Base-by-base conservation (phyloP, 2,888 invertebrate species). In the Bembecia ichneumoniformis region DNA sequence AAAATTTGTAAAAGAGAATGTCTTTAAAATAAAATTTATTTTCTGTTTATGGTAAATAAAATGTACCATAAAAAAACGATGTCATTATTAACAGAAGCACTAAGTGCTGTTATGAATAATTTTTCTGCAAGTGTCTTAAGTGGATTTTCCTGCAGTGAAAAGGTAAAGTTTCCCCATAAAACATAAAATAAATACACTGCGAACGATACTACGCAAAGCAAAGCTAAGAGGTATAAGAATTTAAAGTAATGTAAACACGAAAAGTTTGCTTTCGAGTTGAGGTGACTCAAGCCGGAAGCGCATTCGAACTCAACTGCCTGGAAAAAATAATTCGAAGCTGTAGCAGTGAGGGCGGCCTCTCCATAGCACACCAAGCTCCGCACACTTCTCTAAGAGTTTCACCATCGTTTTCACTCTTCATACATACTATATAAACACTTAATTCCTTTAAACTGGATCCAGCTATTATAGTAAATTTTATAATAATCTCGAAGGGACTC, bases 261-360 rank as follows among this genome's bases (percentile, higher is more conserved):
- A 79, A 80, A 81, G 78, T 83, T 82, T 79, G 82, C 82, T 79
- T 80, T 81, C 74, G 72, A 82, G 80, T 81, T 81, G 74, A 72
- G 64, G 77, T 72, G 79, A 76, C 82, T 80, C 74, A 68, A 79
- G 80, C 72, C 67, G 76, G 82, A 74, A 81, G 74, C 78, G 79
- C 77, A 83, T 86, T 87, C 80, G 77, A 72, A 79, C 70, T 84
- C 84, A 86, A 83, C 83, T 84, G 80, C 72, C 66, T 82, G 84
- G 84, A 87, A 86, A 82, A 79, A 84, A 75, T 82, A 80, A 83
- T 84, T 74, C 76, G 80, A 75, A 74, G 76, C 75, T 67, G 74
- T 66, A 68, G 72, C 62, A 61, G 62, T 62, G 68, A 68, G 67
- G 70, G 66, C 65, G 57, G 63, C 62, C 62, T 57, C 64, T 63